Evolutionary conservation across 2,888 invertebrate species (phyloP).

Genomic region (Noctua janthina): DNA sequence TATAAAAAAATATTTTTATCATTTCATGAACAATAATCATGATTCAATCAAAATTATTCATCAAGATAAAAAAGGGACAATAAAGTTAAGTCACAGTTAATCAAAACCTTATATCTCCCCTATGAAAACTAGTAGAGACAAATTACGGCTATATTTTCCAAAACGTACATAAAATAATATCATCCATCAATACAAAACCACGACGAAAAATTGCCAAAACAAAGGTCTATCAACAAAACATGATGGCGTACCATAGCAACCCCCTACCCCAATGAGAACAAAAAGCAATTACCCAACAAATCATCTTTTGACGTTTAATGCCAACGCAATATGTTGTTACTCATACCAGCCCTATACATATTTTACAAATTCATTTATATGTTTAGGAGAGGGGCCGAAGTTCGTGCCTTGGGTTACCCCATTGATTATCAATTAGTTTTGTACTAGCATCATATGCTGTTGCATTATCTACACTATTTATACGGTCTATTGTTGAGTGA

Average conservation of each 20-base stretch:
- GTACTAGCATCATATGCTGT: conserved; percentile 86
- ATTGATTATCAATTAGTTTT: conserved; percentile 90
- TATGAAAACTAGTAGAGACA: conserved; percentile 41
- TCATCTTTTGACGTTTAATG: conserved; percentile 89
- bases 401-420: conserved; percentile 73
- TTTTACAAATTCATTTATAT: conserved; percentile 88
- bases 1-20: background rate
- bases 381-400: conserved; percentile 76
- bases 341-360: conserved; percentile 80
- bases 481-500: conserved; percentile 82
- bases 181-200: conserved; percentile 72
- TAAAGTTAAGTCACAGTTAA: conserved; percentile 53
- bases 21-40: conserved; percentile 44
- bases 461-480: conserved; percentile 89
- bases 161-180: conserved; percentile 66
- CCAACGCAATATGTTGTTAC: conserved; percentile 89
- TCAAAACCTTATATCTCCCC: conserved; percentile 62
- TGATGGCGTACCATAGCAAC: conserved; percentile 82
- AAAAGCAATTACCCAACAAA: conserved; percentile 90
- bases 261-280: conserved; percentile 82
- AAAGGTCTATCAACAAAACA: conserved; percentile 86
- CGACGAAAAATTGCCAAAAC: conserved; percentile 79
- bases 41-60: conserved; percentile 57
- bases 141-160: conserved; percentile 60
- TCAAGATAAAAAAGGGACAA: conserved; percentile 54